Evolutionary conservation across 2,113 vertebrate species (phyloP).

Genomic region (Gallinago paraguaiae): DNA sequence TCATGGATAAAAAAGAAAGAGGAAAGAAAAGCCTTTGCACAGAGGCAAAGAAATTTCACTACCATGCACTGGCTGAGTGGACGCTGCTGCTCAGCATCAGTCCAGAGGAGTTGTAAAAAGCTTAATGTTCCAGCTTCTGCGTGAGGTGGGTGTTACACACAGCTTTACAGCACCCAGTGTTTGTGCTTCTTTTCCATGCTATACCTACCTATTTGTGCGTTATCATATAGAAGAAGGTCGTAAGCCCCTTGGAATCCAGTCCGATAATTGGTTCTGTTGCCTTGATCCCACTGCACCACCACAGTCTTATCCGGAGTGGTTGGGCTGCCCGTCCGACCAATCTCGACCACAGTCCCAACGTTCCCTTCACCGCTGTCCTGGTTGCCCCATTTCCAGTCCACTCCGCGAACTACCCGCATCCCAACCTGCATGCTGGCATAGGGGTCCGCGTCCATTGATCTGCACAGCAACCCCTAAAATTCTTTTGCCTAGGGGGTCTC

Average conservation of each 20-base stretch:
- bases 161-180: neutral
- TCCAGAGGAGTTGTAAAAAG: neutral
- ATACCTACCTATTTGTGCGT: constrained; percentile 90
- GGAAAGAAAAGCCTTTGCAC: neutral
- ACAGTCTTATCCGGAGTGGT: constrained; percentile 96
- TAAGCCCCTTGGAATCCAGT: constrained; percentile 95
- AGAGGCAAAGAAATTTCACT: neutral
- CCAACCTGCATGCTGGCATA: constrained; percentile 93
- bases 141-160: neutral
- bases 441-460: constrained; percentile 72
- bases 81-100: neutral
- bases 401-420: constrained; percentile 93
- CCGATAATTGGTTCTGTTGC: constrained; percentile 95
- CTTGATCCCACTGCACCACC: constrained; percentile 98
- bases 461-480: neutral
- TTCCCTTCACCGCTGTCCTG: constrained; percentile 97
- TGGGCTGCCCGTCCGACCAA: constrained; percentile 93
- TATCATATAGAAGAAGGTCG: constrained; percentile 96
- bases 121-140: neutral
- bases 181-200: neutral
- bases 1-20: neutral
- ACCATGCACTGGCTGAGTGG: accelerated
- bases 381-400: constrained; percentile 97
- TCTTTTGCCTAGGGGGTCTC: neutral
- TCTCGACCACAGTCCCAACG: constrained; percentile 94